A percentile compares a stretch with the other conserved stretches of the same genome.
Evolutionary conservation across 1,140 invertebrate species (phyloP).

Genomic region (Piezodorus guildinii): DNA sequence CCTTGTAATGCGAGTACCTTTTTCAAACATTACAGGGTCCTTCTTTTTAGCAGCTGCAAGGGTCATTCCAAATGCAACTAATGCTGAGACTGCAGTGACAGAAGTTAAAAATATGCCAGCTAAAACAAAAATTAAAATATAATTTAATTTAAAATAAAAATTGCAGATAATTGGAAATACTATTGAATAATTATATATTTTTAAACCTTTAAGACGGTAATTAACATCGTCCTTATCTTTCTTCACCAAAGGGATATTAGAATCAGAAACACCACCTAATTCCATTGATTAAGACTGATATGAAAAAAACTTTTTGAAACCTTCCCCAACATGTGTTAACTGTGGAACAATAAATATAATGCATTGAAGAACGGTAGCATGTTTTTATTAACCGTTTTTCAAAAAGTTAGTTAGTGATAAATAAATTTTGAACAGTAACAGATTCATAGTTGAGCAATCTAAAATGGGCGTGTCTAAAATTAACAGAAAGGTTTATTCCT

Average conservation of each 20-base stretch:
- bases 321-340: too few species aligned
- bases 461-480: neutral
- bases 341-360: too few species aligned
- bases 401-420: too few species aligned
- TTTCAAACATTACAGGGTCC: constrained; percentile 66
- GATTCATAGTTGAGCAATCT: too few species aligned
- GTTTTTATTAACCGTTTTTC: too few species aligned
- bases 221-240: neutral
- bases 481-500: neutral
- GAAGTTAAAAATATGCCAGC: constrained; percentile 61
- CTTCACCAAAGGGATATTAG: neutral
- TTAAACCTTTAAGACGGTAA: neutral
- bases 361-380: too few species aligned
- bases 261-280: too few species aligned
- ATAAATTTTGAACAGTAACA: too few species aligned
- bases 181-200: too few species aligned
- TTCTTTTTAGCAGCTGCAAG: constrained; percentile 62
- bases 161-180: neutral
- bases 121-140: constrained; percentile 34
- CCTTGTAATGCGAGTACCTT: constrained; percentile 51
- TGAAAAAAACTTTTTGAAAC: too few species aligned
- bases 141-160: neutral
- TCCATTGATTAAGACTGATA: too few species aligned
- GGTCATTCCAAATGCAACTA: constrained; percentile 70
- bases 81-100: constrained; percentile 63